Evolutionary conservation across 92 coral and sea anemone species (phyloP).

Genomic region (Epizoanthus ramosus): DNA sequence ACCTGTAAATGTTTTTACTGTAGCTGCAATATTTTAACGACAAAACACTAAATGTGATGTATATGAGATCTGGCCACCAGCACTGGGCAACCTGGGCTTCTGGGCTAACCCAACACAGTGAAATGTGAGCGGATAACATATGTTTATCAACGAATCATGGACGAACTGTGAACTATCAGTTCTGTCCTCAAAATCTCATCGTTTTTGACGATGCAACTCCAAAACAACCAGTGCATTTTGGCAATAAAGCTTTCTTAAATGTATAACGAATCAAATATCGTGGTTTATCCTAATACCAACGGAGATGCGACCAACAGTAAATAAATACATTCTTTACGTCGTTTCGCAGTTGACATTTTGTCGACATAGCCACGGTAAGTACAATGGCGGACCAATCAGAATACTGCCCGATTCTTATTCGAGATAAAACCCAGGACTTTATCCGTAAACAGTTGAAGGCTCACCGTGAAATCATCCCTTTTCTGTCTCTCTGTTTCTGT

Average conservation of each 20-base stretch:
- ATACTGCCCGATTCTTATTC: background rate
- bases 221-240: background rate
- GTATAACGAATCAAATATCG: background rate
- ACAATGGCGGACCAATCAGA: constrained; percentile 25
- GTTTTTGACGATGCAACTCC: background rate
- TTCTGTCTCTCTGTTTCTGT: constrained; percentile 17
- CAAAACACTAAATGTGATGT: no score
- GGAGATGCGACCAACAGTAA: constrained; percentile 24
- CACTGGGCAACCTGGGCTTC: no score
- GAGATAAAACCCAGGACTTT: constrained; percentile 19
- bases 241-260: background rate
- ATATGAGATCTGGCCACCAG: no score
- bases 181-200: constrained; percentile 30
- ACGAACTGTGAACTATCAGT: background rate
- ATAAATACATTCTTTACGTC: constrained; percentile 8
- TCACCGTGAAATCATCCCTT: background rate
- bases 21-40: no score
- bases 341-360: constrained; percentile 32
- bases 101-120: background rate
- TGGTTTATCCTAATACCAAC: background rate
- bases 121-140: constrained; percentile 9
- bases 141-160: constrained; percentile 20
- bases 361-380: constrained; percentile 29
- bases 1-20: no score
- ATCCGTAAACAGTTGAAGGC: constrained; percentile 24